Conservation (phyloP, 2,888 invertebrate genomes). For the Agonopterix alstromeriana region DNA sequence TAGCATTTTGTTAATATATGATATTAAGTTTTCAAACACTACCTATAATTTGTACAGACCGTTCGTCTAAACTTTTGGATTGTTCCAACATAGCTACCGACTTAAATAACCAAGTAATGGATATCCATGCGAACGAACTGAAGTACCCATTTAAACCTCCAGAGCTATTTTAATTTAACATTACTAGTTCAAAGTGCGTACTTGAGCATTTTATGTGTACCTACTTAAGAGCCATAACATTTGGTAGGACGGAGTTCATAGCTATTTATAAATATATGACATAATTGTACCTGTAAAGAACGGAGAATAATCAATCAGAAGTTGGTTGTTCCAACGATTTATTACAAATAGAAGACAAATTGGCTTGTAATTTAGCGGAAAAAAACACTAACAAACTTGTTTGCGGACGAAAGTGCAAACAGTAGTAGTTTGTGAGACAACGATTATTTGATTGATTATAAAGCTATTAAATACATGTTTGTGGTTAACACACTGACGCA, state of each 20-base stretch:
- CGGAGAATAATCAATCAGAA: background rate
- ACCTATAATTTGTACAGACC: constrained; percentile 27
- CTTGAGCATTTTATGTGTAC: constrained; percentile 37
- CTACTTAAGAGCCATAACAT: constrained; percentile 28
- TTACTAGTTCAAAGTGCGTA: constrained; percentile 35
- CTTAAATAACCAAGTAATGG: constrained; percentile 26
- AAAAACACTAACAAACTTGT: constrained; percentile 4
- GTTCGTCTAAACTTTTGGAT: constrained; percentile 23
- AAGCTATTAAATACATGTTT: constrained; percentile 19
- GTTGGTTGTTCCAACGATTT: background rate
- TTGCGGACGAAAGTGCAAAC: constrained; percentile 15
- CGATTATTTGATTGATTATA: constrained; percentile 17
- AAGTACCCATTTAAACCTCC: constrained; percentile 32
- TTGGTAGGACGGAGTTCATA: constrained; percentile 26
- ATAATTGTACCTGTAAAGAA: constrained; percentile 19
- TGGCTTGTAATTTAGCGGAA: background rate
- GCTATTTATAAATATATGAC: constrained; percentile 47
- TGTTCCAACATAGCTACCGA: constrained; percentile 27
- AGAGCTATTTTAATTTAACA: constrained; percentile 47
- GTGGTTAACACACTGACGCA: constrained; percentile 6
- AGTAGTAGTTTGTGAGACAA: constrained; percentile 13
- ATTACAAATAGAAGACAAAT: constrained; percentile 5
- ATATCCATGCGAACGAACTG: constrained; percentile 34
- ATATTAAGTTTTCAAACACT: constrained; percentile 28
- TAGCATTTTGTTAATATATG: constrained; percentile 23